Conservation (phyloP, 1,140 invertebrate species). For the Piezodorus guildinii region DNA sequence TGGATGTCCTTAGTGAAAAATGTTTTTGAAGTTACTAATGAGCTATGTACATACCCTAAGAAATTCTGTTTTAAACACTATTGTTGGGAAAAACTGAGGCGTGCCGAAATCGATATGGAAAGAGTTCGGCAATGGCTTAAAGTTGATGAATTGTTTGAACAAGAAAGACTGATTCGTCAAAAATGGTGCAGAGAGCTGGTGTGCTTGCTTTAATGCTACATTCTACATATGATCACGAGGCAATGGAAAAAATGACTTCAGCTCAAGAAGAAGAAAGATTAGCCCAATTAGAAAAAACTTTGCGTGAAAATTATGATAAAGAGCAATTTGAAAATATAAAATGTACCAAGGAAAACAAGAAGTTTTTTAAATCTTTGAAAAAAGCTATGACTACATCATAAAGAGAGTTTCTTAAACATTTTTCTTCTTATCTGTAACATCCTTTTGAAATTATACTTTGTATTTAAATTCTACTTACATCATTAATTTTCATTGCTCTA, state of each 20-base stretch:
- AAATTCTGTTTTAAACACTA: slow-evolving; percentile 86
- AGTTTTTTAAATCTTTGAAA: slow-evolving; percentile 7
- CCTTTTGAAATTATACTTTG: too few relatives aligned
- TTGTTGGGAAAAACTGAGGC: slow-evolving; percentile 87
- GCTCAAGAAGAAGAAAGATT: slow-evolving; percentile 34
- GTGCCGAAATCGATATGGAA: slow-evolving; percentile 71
- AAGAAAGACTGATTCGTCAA: slow-evolving; percentile 79
- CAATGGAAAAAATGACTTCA: slow-evolving; percentile 56
- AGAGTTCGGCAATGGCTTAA: slow-evolving; percentile 68
- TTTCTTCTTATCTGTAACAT: too few relatives aligned
- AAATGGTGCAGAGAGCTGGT: slow-evolving; percentile 73
- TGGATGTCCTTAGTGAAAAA: slow-evolving; percentile 80
- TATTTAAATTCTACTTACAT: too few relatives aligned
- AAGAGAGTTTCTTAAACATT: too few relatives aligned
- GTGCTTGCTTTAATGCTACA: slow-evolving; percentile 87
- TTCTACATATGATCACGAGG: slow-evolving; percentile 86
- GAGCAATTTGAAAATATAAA: slow-evolving; percentile 24
- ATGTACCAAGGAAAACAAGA: slow-evolving; percentile 5
- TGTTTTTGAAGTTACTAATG: slow-evolving; percentile 64
- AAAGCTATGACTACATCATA: background rate
- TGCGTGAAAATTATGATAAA: slow-evolving; percentile 16
- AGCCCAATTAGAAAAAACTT: slow-evolving; percentile 27
- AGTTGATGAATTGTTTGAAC: slow-evolving; percentile 89
- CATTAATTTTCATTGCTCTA: too few relatives aligned
- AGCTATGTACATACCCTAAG: slow-evolving; percentile 77